phyloP scores from a whole-genome alignment of 2,888 invertebrate genomes.

The Cantharis rustica region DNA sequence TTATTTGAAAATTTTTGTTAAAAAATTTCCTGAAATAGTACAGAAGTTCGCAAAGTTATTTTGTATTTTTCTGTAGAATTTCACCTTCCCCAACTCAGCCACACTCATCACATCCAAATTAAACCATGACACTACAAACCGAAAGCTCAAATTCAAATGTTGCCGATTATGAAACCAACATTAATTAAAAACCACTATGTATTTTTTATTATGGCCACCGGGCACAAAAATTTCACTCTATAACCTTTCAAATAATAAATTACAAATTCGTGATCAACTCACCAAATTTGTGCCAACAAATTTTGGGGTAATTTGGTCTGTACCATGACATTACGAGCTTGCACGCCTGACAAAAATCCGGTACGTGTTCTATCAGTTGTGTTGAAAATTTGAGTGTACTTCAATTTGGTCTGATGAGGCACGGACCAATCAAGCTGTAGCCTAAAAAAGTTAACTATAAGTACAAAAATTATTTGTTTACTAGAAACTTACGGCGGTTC shows the following conservation, averaged over 20 bases:
- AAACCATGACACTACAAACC: no score
- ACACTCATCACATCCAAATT: no score
- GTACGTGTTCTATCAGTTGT: constrained; percentile 84
- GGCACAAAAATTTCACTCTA: no score
- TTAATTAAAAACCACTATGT: not conserved
- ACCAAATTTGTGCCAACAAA: constrained; percentile 92
- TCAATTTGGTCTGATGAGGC: constrained; percentile 79
- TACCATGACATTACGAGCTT: constrained; percentile 91
- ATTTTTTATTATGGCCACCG: no score
- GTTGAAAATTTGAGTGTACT: constrained; percentile 95
- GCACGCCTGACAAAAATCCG: constrained; percentile 89
- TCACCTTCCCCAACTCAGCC: no score
- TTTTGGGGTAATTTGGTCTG: constrained; percentile 90
- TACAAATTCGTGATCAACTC: constrained; percentile 13
- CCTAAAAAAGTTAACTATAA: constrained; percentile 31
- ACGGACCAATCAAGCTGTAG: constrained; percentile 83
- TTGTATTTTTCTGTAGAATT: no score
- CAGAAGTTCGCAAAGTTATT: no score
- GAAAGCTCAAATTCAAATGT: no score
- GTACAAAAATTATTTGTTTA: not conserved
- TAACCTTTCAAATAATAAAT: no score
- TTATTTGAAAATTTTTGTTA: no score
- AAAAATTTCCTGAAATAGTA: no score
- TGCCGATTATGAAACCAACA: no score
- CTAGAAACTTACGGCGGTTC: constrained; percentile 54